Base-by-base conservation (phyloP, 2,888 invertebrate genomes). In the Aricia artaxerxes region DNA sequence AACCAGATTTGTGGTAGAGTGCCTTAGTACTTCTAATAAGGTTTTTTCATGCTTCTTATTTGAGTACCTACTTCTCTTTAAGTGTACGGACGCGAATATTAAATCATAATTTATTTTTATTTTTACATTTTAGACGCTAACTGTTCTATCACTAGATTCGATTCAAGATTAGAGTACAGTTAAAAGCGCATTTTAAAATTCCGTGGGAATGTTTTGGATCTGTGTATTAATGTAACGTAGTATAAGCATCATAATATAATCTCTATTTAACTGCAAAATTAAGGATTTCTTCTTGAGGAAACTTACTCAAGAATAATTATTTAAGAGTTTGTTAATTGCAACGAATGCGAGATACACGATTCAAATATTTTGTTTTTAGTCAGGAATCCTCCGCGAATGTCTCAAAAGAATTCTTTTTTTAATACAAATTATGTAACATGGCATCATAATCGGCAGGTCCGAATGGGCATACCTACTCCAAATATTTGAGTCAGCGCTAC, bases 401-500 rank as follows among this genome's bases (percentile, higher is more conserved):
- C 35, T 69, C 35, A 38, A 69, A 69, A 4, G 69, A 73, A 73
- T 73, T 40, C 31, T n/a, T 44, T 38, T 73, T 73, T 73, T 9
- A n/a, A 73, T 73, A 24, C 38, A 24, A 73, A 40, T 40, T 44
- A 73, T 44, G 44, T 73, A 73, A 57, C 53, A 16, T 72, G 38
- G 78, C 69, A 57, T 69, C 72, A 69, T 73, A 73, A 78, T 72
- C 53, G 53, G 53, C 49, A 9, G 53, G 24, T 31, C 40, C 35
- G 38, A 73, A 78, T 78, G 79, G 79, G 73, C 80, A 24, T n/a
- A n/a, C 24, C 82, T 81, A 78, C 82, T 81, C 81, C 78, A 80
- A 82, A 83, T 83, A 82, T 80, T 84, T 81, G 79, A 81, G 82
- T 77, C 82, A 84, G 83, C 83, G 82, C 85, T 83, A 84, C 82